Evolutionary conservation across 1,140 invertebrate genomes (phyloP).

Genomic region (Hetaerina americana): DNA sequence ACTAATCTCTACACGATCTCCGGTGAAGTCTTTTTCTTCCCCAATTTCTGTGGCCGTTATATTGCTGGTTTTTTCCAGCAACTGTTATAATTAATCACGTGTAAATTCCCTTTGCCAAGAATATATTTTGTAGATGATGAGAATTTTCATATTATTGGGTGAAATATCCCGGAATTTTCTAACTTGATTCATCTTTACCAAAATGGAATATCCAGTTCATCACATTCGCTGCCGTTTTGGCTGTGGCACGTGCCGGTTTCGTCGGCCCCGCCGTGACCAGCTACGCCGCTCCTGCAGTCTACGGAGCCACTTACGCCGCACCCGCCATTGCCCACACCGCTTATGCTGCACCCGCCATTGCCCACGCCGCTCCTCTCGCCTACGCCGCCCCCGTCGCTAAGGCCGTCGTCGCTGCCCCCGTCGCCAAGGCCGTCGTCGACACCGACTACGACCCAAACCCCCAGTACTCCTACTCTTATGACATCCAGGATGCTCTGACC

Average conservation of each 20-base stretch:
- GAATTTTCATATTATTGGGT: no score
- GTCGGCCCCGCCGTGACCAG: constrained; percentile 20
- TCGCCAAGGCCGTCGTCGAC: constrained; percentile 18
- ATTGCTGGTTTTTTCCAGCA: no score
- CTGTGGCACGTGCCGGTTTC: constrained; percentile 29
- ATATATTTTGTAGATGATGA: no score
- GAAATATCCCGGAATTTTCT: no score
- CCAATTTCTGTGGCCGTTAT: no score
- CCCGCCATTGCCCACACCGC: constrained; percentile 35
- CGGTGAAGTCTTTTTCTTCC: no score
- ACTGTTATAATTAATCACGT: no score
- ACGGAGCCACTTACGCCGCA: constrained; percentile 16
- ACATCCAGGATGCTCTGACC: constrained; percentile 35
- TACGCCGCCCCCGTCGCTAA: constrained; percentile 7
- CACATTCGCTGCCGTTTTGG: constrained; percentile 28
- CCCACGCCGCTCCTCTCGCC: constrained; percentile 1
- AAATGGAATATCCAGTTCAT: no score
- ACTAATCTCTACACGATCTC: no score
- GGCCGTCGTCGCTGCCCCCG: background rate
- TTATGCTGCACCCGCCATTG: constrained; percentile 30
- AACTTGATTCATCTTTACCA: no score
- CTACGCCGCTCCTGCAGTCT: constrained; percentile 21
- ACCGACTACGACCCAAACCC: constrained; percentile 28
- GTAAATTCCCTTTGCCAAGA: no score
- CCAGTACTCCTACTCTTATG: constrained; percentile 29